Evolutionary conservation across 2,797 vertebrate species (phyloP), one percentile per base, ranked within the genome.

Genomic region (Euthynnus affinis): DNA sequence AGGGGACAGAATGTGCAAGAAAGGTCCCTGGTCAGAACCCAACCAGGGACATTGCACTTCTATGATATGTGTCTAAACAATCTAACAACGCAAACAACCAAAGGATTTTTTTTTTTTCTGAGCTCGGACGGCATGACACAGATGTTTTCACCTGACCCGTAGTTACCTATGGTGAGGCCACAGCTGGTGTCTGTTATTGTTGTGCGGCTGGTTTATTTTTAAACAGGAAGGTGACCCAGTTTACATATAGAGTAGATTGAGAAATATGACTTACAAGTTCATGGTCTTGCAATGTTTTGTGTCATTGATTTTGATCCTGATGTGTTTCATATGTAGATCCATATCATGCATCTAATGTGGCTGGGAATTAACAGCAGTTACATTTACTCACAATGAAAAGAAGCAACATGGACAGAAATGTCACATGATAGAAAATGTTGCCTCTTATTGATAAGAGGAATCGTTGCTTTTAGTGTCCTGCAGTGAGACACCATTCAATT

Each of bases 191-290:
- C 48, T 58, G 68, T 63, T 73, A 14, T 59, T 72, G 29, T 59
- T 32, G 22, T 22, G 5, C 15, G 13, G 13, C 71, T 52, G 23
- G 61, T 74, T 46, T 73, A 71, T 78, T 80, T 83, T 90, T 78
- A 65, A 88, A 81, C 74, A 49, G 57, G 15, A 78, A 53, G 25
- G 59, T 78, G 60, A 76, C 71, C 69, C 17, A 69, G 53, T 83
- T 83, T 71, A 67, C 14, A 9, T 20, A 49, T 48, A 32, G 25
- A 27, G 59, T 71, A 5, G 6, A 82, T 70, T 63, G 12, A 62
- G 1, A 52, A 71, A 56, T 62, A 48, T 55, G 52, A 59, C 25
- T 37, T 17, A 22, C 5, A 29, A 7, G n/a, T 25, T 32, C 25
- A 25, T 56, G 49, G 40, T 65, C 81, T 75, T 76, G n/a, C 10